A percentile compares a stretch with the other conserved stretches of the same genome.
Conservation (phyloP, 2,797 vertebrate genomes). For the Oceanodroma leucorhoa region DNA sequence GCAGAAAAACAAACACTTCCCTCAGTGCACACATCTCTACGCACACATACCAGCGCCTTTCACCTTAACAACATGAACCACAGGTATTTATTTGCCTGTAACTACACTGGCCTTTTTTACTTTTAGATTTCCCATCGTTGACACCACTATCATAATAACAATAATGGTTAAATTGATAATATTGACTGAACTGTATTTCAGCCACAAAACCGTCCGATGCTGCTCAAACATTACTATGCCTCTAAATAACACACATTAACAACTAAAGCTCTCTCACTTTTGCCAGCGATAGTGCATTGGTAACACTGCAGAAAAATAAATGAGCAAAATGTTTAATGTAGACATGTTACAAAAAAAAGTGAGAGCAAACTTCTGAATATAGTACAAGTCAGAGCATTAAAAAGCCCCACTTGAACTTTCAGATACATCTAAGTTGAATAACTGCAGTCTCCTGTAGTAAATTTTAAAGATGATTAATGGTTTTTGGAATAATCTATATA, state of each 20-base stretch:
- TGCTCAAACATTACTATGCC: not conserved
- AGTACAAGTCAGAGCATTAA: not conserved
- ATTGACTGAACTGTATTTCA: not conserved
- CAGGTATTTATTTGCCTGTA: not conserved
- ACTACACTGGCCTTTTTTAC: not conserved
- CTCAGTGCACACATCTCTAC: rapidly evolving
- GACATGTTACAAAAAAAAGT: not conserved
- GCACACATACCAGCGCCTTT: rapidly evolving
- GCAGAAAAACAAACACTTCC: not conserved
- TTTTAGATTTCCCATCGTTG: not conserved
- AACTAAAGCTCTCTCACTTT: not conserved
- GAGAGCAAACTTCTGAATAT: not conserved
- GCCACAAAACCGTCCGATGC: not conserved
- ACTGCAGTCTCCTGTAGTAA: not conserved
- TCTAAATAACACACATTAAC: not conserved
- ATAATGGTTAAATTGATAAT: not conserved
- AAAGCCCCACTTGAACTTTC: not conserved
- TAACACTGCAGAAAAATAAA: not conserved
- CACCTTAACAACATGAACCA: not conserved
- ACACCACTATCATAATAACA: not conserved
- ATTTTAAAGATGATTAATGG: not conserved
- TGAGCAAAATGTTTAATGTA: not conserved
- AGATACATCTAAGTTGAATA: not conserved
- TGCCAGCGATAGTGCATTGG: not conserved
- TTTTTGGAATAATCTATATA: not conserved